Percentiles rank a stretch among this genome's conserved stretches.
phyloP scores from a whole-genome alignment of 2,888 invertebrate species.

The Agonum fuliginosum region DNA sequence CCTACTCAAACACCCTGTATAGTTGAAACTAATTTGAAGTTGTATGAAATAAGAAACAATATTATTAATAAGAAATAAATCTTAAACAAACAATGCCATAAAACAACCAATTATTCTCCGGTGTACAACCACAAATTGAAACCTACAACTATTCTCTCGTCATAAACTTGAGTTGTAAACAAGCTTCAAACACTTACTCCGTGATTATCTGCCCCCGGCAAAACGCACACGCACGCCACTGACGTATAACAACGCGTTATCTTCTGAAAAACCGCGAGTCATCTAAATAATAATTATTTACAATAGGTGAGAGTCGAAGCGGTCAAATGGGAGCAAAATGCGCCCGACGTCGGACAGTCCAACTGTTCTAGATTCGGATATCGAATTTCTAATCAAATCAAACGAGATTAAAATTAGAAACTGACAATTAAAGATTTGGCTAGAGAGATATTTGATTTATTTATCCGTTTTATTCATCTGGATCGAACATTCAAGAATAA shows the following conservation, averaged over 20 bases:
- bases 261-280: conserved; percentile 24
- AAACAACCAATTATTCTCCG: background rate
- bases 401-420: conserved; percentile 18
- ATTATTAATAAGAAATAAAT: too few relatives aligned
- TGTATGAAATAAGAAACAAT: background rate
- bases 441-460: too few relatives aligned
- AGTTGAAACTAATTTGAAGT: conserved; percentile 3
- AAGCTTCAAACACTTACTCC: background rate
- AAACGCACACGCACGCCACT: background rate
- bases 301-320: conserved; percentile 33
- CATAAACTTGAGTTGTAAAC: conserved; percentile 11
- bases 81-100: conserved; percentile 34
- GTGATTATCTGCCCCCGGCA: background rate
- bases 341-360: too few relatives aligned
- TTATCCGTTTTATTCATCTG: too few relatives aligned
- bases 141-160: conserved; percentile 9
- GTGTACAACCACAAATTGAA: background rate
- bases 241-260: too few relatives aligned
- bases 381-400: conserved; percentile 35
- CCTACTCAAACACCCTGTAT: too few relatives aligned
- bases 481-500: too few relatives aligned
- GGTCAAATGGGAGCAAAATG: conserved; percentile 17
- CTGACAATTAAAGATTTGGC: background rate
- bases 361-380: conserved; percentile 3
- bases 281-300: conserved; percentile 48